Evolutionary conservation across 2,797 vertebrate species (phyloP).

Genomic region (Pangasius larnaudii): DNA sequence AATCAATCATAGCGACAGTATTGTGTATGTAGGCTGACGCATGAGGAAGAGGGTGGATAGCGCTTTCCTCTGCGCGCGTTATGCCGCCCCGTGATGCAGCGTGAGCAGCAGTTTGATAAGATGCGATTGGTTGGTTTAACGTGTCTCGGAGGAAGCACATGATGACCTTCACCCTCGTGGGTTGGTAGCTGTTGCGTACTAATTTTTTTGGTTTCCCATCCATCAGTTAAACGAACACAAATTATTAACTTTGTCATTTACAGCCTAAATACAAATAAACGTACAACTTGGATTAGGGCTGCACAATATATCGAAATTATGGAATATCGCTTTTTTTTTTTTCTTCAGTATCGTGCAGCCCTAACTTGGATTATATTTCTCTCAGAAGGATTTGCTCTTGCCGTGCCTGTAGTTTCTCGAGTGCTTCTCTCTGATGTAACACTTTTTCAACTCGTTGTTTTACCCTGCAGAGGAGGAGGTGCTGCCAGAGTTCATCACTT

Average conservation of each 20-base stretch:
- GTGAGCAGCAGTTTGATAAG: neutral
- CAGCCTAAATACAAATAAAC: neutral
- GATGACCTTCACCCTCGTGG: neutral
- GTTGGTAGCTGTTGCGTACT: neutral
- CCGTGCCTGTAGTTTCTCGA: neutral
- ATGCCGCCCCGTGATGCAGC: neutral
- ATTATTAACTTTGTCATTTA: neutral
- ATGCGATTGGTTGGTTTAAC: neutral
- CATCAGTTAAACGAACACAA: neutral
- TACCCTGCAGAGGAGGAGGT: constrained; percentile 69
- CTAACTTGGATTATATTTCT: neutral
- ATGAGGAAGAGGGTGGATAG: neutral
- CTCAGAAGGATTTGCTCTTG: neutral
- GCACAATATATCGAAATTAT: too few species aligned
- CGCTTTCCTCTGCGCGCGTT: neutral
- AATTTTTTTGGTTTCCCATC: neutral
- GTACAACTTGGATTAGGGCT: neutral
- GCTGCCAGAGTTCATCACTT: constrained; percentile 90
- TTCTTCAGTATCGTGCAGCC: too few species aligned
- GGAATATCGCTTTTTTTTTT: too few species aligned
- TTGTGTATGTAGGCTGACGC: neutral
- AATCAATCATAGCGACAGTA: neutral
- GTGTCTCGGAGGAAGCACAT: neutral
- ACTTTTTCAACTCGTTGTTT: neutral
- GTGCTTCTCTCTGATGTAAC: constrained; percentile 9